These are phyloP conservation scores for Epiblema foenella DNA, from an alignment of 2,888 invertebrate species.

Conservation along the genomic window DNA sequence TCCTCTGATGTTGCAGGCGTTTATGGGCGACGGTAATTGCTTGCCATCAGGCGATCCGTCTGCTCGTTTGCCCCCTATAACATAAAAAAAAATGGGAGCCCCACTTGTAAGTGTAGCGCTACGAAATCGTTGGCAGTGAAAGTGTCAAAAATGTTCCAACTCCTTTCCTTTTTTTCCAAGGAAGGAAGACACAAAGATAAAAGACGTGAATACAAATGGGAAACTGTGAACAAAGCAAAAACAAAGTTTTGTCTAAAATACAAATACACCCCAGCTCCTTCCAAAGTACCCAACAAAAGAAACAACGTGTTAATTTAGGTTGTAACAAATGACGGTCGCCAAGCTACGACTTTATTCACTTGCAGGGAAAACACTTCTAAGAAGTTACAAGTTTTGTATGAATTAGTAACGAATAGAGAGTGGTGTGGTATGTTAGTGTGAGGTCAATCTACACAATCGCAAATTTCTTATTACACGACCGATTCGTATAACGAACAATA, in stretches of 20 bases:
- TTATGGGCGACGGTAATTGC: no score
- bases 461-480: no score
- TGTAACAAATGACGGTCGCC: not conserved
- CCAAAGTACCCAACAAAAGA: not conserved
- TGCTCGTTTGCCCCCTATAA: no score
- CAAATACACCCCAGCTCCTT: not conserved
- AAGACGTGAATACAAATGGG: not conserved
- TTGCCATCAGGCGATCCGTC: no score
- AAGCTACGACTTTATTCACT: conserved; percentile 3
- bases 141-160: no score
- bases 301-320: conserved; percentile 12
- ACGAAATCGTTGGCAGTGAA: no score
- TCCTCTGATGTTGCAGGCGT: no score
- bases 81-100: no score
- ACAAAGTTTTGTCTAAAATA: not conserved
- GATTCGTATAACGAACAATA: no score
- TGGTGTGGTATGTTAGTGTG: no score
- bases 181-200: not conserved
- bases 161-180: not conserved
- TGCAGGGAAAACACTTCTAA: not conserved
- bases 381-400: not conserved
- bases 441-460: no score
- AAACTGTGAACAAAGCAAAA: not conserved
- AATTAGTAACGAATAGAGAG: not conserved
- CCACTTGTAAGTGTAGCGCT: no score